Evolutionary conservation across 2,797 vertebrate species (phyloP), one percentile per base, ranked within the genome.

Genomic region (Saxicola maurus): DNA sequence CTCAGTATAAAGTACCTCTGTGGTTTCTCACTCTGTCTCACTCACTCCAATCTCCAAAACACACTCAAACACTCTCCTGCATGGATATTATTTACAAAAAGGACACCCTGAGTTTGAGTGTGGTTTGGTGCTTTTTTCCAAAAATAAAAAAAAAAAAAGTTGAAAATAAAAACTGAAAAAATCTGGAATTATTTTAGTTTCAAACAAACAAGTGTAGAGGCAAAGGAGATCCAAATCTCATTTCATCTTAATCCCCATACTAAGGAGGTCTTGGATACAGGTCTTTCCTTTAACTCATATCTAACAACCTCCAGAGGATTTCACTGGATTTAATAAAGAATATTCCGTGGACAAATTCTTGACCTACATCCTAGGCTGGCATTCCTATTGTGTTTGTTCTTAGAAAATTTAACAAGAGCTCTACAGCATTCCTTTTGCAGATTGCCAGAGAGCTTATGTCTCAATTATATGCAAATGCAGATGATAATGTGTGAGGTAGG

Each of bases 391-490:
- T 94, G 93, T 94, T 97, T 94, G 93, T 91, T 96, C 94, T 96
- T 94, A 80, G 91, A 95, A 96, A 96, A 96, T 94, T 46, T 74
- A 92, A 96, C 92, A 95, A 93, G 77, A 95, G 91, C 92, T 94
- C 93, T 66, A 88, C 62, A 92, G 95, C 75, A 89, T 79, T 90
- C 51, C 74, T 91, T 91, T 76, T 80, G 71, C 71, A 87, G 86
- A 72, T 77, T 93, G 89, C 94, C 96, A 97, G 87, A 93, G 74
- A 93, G 81, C 73, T 86, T 95, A 89, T 90, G 90, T 96, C 90
- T 94, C 93, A 90, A 93, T 93, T 89, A 96, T 95, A 94, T 94
- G 92, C 77, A 95, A 94, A 96, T 92, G 49, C 46, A 69, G 84
- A 89, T 76, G 75, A 91, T 95, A 90, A 92, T 86, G 74, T 91